Percentiles rank a stretch among this genome's conserved stretches.
Evolutionary conservation across 2,888 invertebrate species (phyloP).

Genomic region (Nomada hirtipes): DNA sequence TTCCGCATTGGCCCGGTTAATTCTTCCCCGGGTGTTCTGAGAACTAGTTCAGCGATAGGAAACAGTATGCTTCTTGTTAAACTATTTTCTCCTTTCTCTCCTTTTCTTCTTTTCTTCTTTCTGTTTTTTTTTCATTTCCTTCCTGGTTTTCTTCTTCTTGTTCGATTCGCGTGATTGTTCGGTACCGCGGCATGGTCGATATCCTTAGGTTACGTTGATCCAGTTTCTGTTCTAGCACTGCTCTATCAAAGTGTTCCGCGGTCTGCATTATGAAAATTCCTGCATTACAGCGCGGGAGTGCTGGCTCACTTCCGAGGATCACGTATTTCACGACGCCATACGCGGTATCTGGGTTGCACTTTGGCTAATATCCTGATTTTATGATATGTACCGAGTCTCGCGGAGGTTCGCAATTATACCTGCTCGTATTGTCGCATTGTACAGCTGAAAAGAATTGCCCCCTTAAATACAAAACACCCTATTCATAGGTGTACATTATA

Average conservation of each 20-base stretch:
- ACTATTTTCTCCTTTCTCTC: no score
- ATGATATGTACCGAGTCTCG: not conserved
- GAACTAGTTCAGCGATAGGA: not conserved
- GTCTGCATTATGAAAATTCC: slow-evolving; percentile 24
- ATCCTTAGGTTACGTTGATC: not conserved
- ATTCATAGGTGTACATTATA: no score
- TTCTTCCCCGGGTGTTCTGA: not conserved
- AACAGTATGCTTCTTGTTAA: no score
- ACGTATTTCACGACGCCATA: slow-evolving; percentile 1
- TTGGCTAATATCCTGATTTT: slow-evolving; percentile 4
- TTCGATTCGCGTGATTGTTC: not conserved
- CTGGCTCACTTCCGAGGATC: slow-evolving; percentile 2
- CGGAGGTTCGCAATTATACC: not conserved
- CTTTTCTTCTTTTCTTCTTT: not conserved
- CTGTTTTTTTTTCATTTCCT: not conserved
- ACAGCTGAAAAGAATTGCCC: no score
- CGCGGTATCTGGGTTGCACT: slow-evolving; percentile 16
- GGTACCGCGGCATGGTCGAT: not conserved
- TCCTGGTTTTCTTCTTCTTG: not conserved
- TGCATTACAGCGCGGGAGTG: not conserved
- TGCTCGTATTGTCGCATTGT: no score
- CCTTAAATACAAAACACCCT: no score
- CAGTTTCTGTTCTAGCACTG: slow-evolving; percentile 15
- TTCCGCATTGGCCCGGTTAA: slow-evolving; percentile 1
- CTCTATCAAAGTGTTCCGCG: slow-evolving; percentile 23